These are phyloP conservation scores for Enteromius paludinosus DNA, from an alignment of 2,797 vertebrate species.

Conservation along the genomic window DNA sequence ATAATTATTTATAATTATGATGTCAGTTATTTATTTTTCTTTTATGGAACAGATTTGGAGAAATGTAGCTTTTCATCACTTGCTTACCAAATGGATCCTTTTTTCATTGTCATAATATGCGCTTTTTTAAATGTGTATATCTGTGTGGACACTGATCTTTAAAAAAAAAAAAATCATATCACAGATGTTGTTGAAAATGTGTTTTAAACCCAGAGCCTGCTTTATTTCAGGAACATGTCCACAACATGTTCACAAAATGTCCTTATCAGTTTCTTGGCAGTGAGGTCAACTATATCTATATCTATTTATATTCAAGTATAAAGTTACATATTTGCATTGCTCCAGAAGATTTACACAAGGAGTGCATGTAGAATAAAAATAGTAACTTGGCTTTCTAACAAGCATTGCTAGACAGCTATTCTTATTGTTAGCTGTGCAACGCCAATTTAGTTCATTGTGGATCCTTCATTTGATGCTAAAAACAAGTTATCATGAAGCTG, in stretches of 20 bases:
- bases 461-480: conserved; percentile 22
- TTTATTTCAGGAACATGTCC: too few relatives aligned
- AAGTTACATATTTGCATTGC: too few relatives aligned
- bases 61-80: too few relatives aligned
- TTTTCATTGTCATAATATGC: background rate
- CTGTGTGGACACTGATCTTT: background rate
- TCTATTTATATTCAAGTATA: too few relatives aligned
- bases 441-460: background rate
- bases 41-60: too few relatives aligned
- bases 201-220: background rate
- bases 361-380: background rate
- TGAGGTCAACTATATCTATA: too few relatives aligned
- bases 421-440: background rate
- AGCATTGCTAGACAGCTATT: background rate
- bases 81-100: background rate
- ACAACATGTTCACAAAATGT: too few relatives aligned
- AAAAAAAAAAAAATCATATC: background rate
- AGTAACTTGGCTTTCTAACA: background rate
- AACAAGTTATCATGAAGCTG: background rate
- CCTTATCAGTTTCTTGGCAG: too few relatives aligned
- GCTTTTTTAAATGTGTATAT: background rate
- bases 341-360: background rate
- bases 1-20: too few relatives aligned
- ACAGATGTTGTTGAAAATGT: background rate
- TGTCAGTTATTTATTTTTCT: too few relatives aligned